These are phyloP conservation scores for Laticauda colubrina DNA, from an alignment of 2,113 vertebrate species.

Conservation along the genomic window DNA sequence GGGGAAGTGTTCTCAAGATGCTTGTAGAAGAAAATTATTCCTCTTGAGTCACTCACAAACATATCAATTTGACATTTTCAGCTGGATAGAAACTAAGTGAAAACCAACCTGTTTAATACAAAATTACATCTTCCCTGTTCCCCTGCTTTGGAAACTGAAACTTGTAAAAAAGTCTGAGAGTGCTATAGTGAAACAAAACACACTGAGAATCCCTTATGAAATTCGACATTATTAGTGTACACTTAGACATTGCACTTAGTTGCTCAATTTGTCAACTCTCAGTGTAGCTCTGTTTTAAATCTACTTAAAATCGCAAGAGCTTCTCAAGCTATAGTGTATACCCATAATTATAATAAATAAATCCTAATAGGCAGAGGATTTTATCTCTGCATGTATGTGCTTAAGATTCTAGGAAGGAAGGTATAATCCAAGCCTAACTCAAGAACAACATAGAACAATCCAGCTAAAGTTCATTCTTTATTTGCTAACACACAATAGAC, in stretches of 20 bases:
- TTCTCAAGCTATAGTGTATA: neutral
- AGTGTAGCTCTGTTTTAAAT: neutral
- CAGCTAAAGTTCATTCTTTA: too few relatives aligned
- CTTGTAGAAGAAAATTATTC: conserved; percentile 59
- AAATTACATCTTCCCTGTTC: conserved; percentile 30
- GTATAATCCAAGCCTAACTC: too few relatives aligned
- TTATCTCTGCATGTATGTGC: neutral
- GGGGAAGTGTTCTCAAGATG: conserved; percentile 58
- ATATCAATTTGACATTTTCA: conserved; percentile 51
- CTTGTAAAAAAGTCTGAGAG: neutral
- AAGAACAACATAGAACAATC: too few relatives aligned
- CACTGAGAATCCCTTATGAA: neutral
- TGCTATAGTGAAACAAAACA: neutral
- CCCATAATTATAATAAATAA: neutral
- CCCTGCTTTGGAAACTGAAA: neutral
- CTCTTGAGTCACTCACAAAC: conserved; percentile 61
- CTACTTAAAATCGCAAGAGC: neutral
- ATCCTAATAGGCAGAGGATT: neutral
- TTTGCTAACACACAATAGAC: too few relatives aligned
- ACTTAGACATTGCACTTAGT: neutral
- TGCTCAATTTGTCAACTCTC: neutral
- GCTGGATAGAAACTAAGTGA: conserved; percentile 49
- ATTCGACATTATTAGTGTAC: neutral
- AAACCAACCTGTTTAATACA: conserved; percentile 40
- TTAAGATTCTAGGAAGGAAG: neutral